Percentiles rank a stretch among this genome's conserved stretches.
Conservation (phyloP, 2,113 vertebrate species). For the Mobula hypostoma region DNA sequence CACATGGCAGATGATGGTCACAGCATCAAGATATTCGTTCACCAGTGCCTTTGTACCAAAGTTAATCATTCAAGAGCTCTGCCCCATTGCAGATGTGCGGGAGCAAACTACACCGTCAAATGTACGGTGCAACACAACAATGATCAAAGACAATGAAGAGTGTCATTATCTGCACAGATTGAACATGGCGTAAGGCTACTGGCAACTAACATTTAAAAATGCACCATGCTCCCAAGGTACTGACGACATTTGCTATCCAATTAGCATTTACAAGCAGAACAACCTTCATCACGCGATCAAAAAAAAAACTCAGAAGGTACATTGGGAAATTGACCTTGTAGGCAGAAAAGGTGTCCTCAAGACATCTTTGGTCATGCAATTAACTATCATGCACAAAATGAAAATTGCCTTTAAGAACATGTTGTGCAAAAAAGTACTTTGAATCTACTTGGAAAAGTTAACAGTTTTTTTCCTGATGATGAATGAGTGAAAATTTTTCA, state of each 20-base stretch:
- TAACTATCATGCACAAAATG: neutral
- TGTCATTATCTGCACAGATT: constrained; percentile 19
- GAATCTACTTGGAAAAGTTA: neutral
- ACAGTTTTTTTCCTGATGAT: neutral
- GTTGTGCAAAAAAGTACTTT: neutral
- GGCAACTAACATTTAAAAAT: constrained; percentile 29
- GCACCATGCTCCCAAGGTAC: constrained; percentile 8
- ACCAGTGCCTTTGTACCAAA: constrained; percentile 16
- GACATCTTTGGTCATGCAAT: neutral
- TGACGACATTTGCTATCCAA: constrained; percentile 33
- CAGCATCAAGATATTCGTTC: neutral
- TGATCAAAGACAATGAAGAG: constrained; percentile 33
- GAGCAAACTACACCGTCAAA: neutral
- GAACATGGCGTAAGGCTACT: constrained; percentile 30
- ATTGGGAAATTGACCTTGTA: neutral
- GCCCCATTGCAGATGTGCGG: neutral
- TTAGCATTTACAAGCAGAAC: constrained; percentile 36
- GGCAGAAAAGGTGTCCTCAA: neutral
- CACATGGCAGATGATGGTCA: constrained; percentile 15
- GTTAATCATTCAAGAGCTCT: constrained; percentile 1
- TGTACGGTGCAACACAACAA: constrained; percentile 2
- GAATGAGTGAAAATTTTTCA: neutral
- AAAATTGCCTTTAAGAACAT: neutral
- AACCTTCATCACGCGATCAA: constrained; percentile 27
- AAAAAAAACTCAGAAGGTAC: constrained; percentile 7